Conservation (phyloP, 2,113 vertebrate genomes). For the Callipepla californica region DNA sequence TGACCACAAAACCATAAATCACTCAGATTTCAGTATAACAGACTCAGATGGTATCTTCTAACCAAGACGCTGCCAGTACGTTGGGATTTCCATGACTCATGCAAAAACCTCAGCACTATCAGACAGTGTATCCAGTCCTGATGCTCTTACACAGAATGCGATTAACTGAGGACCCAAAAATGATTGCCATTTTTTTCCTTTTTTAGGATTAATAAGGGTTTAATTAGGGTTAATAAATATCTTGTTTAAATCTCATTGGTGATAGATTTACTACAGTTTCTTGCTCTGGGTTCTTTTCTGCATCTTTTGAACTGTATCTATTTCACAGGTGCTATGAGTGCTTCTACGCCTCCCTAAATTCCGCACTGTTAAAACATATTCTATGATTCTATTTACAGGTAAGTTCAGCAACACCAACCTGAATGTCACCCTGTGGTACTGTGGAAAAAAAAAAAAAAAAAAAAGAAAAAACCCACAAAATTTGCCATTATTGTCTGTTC, state of each 20-base stretch:
- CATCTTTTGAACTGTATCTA: not conserved
- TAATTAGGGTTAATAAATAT: not conserved
- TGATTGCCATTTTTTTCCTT: not conserved
- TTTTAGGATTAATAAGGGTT: not conserved
- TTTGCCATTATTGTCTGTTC: not conserved
- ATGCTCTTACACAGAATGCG: not conserved
- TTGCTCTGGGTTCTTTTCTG: not conserved
- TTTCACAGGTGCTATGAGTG: accelerated
- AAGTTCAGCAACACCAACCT: not conserved
- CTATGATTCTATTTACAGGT: not conserved
- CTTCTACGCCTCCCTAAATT: not conserved
- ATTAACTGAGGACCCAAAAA: not conserved
- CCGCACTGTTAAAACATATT: not conserved
- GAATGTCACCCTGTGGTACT: not conserved
- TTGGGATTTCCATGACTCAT: not conserved
- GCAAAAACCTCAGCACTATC: not conserved
- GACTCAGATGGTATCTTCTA: not conserved
- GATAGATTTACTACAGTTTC: not conserved
- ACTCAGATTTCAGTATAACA: not conserved
- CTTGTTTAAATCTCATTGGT: not conserved
- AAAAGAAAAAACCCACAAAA: not conserved
- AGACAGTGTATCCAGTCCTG: not conserved
- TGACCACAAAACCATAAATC: not conserved
- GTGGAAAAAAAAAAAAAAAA: not conserved
- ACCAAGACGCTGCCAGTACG: not conserved